Evolutionary conservation across 2,113 vertebrate genomes (phyloP).

Genomic region (Oxyura jamaicensis): DNA sequence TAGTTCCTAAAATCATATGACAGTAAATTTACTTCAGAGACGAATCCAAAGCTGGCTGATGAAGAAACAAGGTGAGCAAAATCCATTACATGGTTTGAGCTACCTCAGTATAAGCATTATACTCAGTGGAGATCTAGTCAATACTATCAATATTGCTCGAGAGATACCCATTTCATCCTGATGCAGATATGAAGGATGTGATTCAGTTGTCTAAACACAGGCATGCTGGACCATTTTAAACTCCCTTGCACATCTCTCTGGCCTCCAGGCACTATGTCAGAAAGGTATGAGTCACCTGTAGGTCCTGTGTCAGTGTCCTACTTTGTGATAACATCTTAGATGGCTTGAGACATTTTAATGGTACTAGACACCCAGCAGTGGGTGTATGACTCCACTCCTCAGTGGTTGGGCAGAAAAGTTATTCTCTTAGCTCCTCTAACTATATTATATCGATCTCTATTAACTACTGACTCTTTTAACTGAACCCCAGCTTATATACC

Average conservation of each 20-base stretch:
- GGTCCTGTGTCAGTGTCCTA: neutral
- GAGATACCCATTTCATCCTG: neutral
- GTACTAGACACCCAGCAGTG: neutral
- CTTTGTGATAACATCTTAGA: neutral
- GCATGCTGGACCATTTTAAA: neutral
- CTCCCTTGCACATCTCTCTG: neutral
- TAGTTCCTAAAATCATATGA: neutral
- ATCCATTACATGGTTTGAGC: neutral
- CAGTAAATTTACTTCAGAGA: neutral
- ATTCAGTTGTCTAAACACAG: neutral
- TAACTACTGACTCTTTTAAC: neutral
- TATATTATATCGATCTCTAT: neutral
- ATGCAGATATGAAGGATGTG: neutral
- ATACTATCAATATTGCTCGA: neutral
- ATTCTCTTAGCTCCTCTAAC: neutral
- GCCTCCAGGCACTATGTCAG: neutral
- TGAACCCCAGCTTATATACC: neutral
- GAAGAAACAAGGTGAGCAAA: neutral
- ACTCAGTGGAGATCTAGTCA: neutral
- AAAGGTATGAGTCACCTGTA: neutral
- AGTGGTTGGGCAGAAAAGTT: neutral
- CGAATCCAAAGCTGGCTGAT: neutral
- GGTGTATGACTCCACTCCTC: neutral
- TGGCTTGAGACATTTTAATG: neutral
- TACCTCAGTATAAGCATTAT: neutral